Conservation (phyloP, 2,888 invertebrate species). For the Chalcis sispes region DNA sequence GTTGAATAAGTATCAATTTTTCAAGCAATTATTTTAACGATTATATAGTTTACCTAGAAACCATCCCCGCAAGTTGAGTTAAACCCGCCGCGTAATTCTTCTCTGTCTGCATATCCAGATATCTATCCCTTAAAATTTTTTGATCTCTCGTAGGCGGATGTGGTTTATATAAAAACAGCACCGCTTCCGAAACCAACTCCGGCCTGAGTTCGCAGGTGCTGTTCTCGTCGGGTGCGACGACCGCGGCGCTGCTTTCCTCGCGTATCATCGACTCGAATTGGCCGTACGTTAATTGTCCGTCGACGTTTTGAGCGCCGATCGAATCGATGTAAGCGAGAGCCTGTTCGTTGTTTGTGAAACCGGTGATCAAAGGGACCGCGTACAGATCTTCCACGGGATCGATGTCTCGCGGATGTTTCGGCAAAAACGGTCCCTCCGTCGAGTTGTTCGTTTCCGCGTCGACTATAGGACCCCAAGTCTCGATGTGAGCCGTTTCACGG, state of each 20-base stretch:
- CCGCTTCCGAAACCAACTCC: constrained; percentile 80
- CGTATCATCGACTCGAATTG: constrained; percentile 81
- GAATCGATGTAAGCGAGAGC: constrained; percentile 79
- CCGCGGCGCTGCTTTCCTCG: constrained; percentile 75
- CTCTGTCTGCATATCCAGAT: constrained; percentile 86
- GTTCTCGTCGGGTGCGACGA: constrained; percentile 67
- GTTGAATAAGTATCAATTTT: too few species aligned
- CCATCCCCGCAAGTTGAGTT: constrained; percentile 82
- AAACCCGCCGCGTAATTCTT: constrained; percentile 86
- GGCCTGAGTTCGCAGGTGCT: constrained; percentile 73
- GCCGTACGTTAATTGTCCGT: constrained; percentile 80
- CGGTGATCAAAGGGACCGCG: constrained; percentile 85
- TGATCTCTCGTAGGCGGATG: constrained; percentile 81
- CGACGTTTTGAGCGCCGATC: constrained; percentile 79
- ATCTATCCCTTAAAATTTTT: constrained; percentile 80
- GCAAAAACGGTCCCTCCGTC: constrained; percentile 81
- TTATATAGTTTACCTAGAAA: constrained; percentile 81
- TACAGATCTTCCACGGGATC: constrained; percentile 80
- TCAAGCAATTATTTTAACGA: too few species aligned
- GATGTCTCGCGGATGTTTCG: constrained; percentile 82
- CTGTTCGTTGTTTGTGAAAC: constrained; percentile 90
- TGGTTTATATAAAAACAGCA: constrained; percentile 86
- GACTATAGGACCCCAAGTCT: constrained; percentile 88
- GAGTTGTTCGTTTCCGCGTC: constrained; percentile 83
- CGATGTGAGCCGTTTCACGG: constrained; percentile 77